Evolutionary conservation across 2,113 vertebrate genomes (phyloP).

Genomic region (Tetraodon nigroviridis): DNA sequence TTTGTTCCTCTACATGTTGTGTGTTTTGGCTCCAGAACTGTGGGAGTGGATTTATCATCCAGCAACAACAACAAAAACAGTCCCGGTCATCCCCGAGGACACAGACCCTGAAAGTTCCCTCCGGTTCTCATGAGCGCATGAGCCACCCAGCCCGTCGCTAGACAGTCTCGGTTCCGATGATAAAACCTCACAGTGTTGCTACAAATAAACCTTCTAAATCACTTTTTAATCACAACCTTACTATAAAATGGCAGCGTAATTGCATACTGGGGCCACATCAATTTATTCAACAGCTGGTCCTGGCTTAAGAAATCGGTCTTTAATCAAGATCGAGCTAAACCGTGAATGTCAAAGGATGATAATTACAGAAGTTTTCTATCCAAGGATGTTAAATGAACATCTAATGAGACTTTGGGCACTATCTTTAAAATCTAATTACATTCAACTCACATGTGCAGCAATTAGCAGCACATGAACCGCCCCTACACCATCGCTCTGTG

Average conservation of each 20-base stretch:
- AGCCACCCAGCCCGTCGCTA: slow-evolving; percentile 24
- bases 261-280: slow-evolving; percentile 53
- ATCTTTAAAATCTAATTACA: not conserved
- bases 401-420: not conserved
- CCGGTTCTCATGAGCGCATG: slow-evolving; percentile 53
- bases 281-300: slow-evolving; percentile 24
- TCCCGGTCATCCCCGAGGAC: slow-evolving; percentile 27
- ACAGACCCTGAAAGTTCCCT: slow-evolving; percentile 27
- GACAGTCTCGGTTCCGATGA: slow-evolving; percentile 38
- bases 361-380: too few species aligned
- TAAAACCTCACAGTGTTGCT: slow-evolving; percentile 50
- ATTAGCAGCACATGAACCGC: not conserved
- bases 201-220: slow-evolving; percentile 53
- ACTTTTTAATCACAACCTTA: slow-evolving; percentile 49
- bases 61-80: slow-evolving; percentile 36
- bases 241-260: slow-evolving; percentile 50
- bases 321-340: slow-evolving; percentile 33
- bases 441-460: not conserved
- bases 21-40: slow-evolving; percentile 31
- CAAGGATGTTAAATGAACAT: not conserved
- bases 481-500: not conserved
- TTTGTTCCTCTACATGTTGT: not conserved
- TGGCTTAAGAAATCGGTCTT: slow-evolving; percentile 30
- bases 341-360: too few species aligned
- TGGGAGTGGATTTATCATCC: slow-evolving; percentile 41